Evolutionary conservation across 2,113 vertebrate species (phyloP), one percentile per base, ranked within the genome.

Genomic region (Caloenas nicobarica): DNA sequence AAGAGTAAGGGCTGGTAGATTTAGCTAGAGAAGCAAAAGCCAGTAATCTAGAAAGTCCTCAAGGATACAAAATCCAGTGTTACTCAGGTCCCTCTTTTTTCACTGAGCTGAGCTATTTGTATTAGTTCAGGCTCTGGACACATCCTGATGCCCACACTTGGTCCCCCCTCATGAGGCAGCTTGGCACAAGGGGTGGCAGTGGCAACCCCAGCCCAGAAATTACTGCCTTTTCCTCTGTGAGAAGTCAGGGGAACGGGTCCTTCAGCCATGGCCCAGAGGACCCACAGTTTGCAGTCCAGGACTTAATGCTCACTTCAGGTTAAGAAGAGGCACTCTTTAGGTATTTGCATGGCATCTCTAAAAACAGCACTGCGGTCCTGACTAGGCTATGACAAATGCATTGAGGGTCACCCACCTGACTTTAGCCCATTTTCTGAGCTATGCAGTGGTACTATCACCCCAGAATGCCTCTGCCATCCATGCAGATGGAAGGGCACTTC

Each of bases 161-260:
- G 15, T 50, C 2, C 9, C 10, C 10, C 3, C 0, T 0, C 7
- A 13, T 24, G 16, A 84, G 26, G 29, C 34, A 87, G 50, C 31
- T 57, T 10, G 33, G 24, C 48, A 33, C 11, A 13, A 57, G 29
- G 23, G 18, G 23, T 4, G 0, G 28, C 51, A 91, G 26, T 34
- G 46, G n/a, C 36, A 62, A 36, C n/a, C 31, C 19, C 69, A 87
- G 16, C 14, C 28, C 13, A n/a, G 60, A 81, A 53, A 79, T 19
- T 0, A 40, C 18, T 58, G 42, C 12, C 16, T 54, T 77, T 48
- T 38, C 28, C 46, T 85, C 69, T 58, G 57, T 0, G 1, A 84
- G 36, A 85, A 62, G n/a, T 18, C 2, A 1, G 6, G 5, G 7
- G 26, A 81, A 57, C 11, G 21, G 26, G 28, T 60, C 21, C 18